These are phyloP conservation scores for Telmatochromis brichardi DNA, from an alignment of 2,113 vertebrate species.

Conservation along the genomic window DNA sequence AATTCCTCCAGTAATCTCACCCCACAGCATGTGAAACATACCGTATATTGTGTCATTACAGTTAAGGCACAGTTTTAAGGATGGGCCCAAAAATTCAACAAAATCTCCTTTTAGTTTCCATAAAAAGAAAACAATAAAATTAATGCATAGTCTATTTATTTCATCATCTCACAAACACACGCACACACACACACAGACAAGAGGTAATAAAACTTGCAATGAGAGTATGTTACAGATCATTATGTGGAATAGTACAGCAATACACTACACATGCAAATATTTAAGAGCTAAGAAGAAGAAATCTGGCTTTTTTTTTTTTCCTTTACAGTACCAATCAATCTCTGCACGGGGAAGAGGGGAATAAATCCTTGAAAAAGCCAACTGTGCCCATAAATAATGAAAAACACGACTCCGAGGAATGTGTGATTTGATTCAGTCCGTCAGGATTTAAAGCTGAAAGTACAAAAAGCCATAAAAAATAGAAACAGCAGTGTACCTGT, in stretches of 20 bases:
- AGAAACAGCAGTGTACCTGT: neutral
- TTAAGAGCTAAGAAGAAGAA: neutral
- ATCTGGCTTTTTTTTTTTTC: accelerated
- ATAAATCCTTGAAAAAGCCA: neutral
- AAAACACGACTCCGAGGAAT: neutral
- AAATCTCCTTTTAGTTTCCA: neutral
- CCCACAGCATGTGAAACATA: neutral
- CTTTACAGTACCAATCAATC: constrained; percentile 9
- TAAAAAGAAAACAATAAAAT: constrained; percentile 14
- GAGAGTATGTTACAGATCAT: neutral
- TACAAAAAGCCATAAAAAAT: neutral
- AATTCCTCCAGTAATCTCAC: neutral
- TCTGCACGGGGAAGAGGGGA: neutral
- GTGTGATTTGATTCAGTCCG: constrained; percentile 12
- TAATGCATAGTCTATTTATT: constrained; percentile 30
- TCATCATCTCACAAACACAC: neutral
- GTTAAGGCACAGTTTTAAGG: neutral
- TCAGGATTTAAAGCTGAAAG: constrained; percentile 6
- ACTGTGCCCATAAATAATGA: neutral
- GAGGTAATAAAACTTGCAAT: neutral
- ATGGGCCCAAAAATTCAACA: neutral
- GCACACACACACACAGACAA: neutral
- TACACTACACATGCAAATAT: constrained; percentile 15
- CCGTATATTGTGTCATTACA: neutral
- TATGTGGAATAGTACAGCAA: neutral